Evolutionary conservation across 2,888 invertebrate species (phyloP), one percentile per base, ranked within the genome.

Genomic region (Carcina quercana): DNA sequence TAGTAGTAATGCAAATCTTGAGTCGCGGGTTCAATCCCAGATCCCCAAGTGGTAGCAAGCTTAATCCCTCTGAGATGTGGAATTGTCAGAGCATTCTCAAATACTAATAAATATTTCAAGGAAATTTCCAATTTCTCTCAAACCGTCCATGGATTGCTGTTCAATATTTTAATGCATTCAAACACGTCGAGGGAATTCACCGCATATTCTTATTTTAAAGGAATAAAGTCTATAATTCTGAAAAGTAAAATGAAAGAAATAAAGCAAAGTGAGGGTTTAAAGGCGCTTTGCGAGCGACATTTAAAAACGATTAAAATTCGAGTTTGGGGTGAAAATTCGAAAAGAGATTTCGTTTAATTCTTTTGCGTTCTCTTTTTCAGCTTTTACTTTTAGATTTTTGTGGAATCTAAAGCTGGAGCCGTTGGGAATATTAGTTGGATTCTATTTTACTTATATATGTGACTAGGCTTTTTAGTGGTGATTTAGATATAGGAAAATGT

Each of bases 271-370:
- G 29, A 30, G 31, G 33, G 40, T 30, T 26, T 26, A 27, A 34
- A 36, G 39, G 42, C 40, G 32, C 35, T 40, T 53, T 39, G 37
- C 37, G 36, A 40, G 37, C 32, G 38, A 43, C 49, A 49, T 57
- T 53, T 55, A 51, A 55, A 55, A 58, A 46, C 58, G 52, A 57
- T 59, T 57, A 55, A 59, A 55, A 50, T 44, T 41, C 47, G 45
- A 43, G 47, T 38, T 35, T 36, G 42, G 47, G 35, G 45, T 38
- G 42, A 35, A 43, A 54, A 52, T 50, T 46, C 42, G 45, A 47
- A 45, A 21, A 43, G 49, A 47, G 47, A 47, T 49, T 50, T 45
- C 38, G 42, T n/a, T 44, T 45, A 43, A 40, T 45, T 43, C 32
- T 34, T 43, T 26, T 42, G 31, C 25, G 17, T 37, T 35, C 34